phyloP scores from a whole-genome alignment of 2,888 invertebrate species.

The Aquatica leii region DNA sequence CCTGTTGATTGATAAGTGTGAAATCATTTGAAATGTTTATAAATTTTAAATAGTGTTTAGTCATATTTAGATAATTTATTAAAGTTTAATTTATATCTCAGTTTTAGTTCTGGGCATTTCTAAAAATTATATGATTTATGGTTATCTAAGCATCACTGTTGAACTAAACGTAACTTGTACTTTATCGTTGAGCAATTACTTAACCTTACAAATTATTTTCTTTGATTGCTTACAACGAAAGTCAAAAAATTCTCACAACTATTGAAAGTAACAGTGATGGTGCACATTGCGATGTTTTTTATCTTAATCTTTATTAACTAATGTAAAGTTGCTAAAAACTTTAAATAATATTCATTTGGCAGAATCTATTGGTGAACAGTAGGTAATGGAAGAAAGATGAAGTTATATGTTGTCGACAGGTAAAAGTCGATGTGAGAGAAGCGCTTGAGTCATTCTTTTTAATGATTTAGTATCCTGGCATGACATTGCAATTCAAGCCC shows the following conservation, averaged over 20 bases:
- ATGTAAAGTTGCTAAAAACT: constrained; percentile 20
- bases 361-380: constrained; percentile 20
- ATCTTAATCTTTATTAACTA: constrained; percentile 20
- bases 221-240: not conserved
- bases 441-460: constrained; percentile 55
- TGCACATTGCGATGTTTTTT: not conserved
- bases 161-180: no score
- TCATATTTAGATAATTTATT: constrained; percentile 42
- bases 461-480: constrained; percentile 56
- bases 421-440: constrained; percentile 33
- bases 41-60: constrained; percentile 38
- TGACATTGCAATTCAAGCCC: constrained; percentile 58
- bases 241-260: constrained; percentile 19
- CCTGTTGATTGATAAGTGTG: constrained; percentile 40
- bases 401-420: constrained; percentile 34
- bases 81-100: constrained; percentile 17
- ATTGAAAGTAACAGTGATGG: not conserved
- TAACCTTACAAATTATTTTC: no score
- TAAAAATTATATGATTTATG: constrained; percentile 9
- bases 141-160: no score
- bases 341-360: constrained; percentile 19
- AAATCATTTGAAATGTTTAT: constrained; percentile 29
- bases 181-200: no score
- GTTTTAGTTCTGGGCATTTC: constrained; percentile 6
- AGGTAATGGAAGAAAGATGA: constrained; percentile 19